Percentiles rank a stretch among this genome's conserved stretches.
These are phyloP conservation scores for Coryphaenoides rupestris DNA, from an alignment of 2,113 vertebrate species.

Conservation along the genomic window DNA sequence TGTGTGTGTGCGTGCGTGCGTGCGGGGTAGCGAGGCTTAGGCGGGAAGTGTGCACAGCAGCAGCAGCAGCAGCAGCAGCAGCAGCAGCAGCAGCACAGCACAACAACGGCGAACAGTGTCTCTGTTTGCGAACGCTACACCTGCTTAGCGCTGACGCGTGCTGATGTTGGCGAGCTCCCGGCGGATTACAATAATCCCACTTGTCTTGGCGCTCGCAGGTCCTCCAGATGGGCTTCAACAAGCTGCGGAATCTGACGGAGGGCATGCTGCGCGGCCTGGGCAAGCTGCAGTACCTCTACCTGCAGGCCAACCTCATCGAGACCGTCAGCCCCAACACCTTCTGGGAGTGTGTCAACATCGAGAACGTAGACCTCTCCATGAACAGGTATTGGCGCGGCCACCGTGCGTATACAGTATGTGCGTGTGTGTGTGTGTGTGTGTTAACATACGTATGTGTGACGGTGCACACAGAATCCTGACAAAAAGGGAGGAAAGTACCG, in stretches of 20 bases:
- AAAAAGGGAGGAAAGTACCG: not conserved
- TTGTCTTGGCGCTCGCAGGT: slow-evolving; percentile 64
- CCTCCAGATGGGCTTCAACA: slow-evolving; percentile 73
- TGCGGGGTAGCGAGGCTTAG: too few relatives aligned
- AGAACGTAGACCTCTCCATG: slow-evolving; percentile 98
- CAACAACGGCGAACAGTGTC: slow-evolving; percentile 44
- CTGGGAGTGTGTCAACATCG: slow-evolving; percentile 93
- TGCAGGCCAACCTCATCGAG: slow-evolving; percentile 98
- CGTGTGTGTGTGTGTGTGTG: slow-evolving; percentile 3
- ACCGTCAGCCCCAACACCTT: slow-evolving; percentile 91
- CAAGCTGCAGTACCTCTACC: slow-evolving; percentile 97
- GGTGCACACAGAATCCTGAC: not conserved
- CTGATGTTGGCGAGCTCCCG: slow-evolving; percentile 35
- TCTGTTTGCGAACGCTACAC: slow-evolving; percentile 48
- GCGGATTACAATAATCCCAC: slow-evolving; percentile 65
- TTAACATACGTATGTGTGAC: too few relatives aligned
- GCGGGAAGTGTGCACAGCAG: too few relatives aligned
- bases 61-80: too few relatives aligned
- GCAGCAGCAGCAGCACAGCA: slow-evolving; percentile 27
- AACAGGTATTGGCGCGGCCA: slow-evolving; percentile 73
- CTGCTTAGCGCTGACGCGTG: slow-evolving; percentile 36
- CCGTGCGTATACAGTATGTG: too few relatives aligned
- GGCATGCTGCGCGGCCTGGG: slow-evolving; percentile 92
- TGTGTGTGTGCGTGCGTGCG: too few relatives aligned
- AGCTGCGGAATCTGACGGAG: slow-evolving; percentile 91